These are phyloP conservation scores for Caenorhabditis sulstoni DNA, from an alignment of 2,888 invertebrate species.

Conservation along the genomic window DNA sequence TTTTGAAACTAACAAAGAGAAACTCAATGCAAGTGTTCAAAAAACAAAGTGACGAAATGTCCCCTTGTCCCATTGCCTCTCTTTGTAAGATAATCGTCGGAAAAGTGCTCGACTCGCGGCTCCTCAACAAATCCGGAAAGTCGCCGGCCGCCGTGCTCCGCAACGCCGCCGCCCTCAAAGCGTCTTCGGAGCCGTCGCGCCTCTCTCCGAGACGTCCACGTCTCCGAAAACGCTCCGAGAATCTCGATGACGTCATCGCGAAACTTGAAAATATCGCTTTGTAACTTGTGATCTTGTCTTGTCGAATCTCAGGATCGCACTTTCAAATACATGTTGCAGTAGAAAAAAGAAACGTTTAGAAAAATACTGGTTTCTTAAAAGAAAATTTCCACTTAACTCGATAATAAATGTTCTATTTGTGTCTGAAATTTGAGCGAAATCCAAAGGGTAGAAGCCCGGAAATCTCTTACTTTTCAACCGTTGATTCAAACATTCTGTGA, in stretches of 20 bases:
- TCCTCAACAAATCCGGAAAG: constrained; percentile 37
- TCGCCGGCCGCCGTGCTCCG: background rate
- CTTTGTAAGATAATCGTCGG: constrained; percentile 43
- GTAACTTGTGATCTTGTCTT: constrained; percentile 7
- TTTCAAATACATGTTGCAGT: no score
- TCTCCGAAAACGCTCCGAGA: background rate
- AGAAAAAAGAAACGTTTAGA: no score
- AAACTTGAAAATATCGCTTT: constrained; percentile 18
- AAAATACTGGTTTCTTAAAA: no score
- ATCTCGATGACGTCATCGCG: constrained; percentile 14
- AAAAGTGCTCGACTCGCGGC: constrained; percentile 32
- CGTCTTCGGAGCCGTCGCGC: constrained; percentile 6
- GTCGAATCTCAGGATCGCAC: no score
- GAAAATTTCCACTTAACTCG: no score
- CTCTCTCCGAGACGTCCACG: constrained; percentile 1
- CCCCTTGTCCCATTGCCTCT: background rate
- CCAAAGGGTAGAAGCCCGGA: no score
- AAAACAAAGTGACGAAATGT: no score
- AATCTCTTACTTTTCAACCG: no score
- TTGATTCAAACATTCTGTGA: no score
- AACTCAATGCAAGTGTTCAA: no score
- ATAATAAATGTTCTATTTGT: no score
- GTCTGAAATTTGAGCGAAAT: no score
- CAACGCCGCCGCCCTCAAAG: background rate
- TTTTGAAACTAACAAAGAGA: background rate